Conservation (phyloP, 2,888 invertebrate genomes). For the Choreutis nemorana region DNA sequence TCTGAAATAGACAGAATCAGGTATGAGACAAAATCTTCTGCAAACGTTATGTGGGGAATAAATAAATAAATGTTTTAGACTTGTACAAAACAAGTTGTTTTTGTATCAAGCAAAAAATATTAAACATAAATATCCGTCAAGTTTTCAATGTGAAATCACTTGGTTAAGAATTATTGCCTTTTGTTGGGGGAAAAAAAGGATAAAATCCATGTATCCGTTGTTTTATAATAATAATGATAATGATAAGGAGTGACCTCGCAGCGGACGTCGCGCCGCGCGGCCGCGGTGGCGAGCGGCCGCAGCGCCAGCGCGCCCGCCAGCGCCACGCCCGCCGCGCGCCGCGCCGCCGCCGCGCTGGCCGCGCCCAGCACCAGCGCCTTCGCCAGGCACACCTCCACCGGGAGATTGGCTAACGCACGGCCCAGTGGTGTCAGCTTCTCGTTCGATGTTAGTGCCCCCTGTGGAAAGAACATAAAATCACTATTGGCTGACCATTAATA, state of each 20-base stretch:
- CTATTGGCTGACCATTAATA: too few species aligned
- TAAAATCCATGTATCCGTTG: not conserved
- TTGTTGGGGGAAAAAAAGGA: too few species aligned
- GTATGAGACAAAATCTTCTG: too few species aligned
- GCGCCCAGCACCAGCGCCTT: conserved; percentile 95
- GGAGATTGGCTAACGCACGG: conserved; percentile 84
- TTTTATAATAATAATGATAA: too few species aligned
- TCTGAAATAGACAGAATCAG: conserved; percentile 39
- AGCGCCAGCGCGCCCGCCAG: conserved; percentile 93
- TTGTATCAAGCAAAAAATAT: too few species aligned
- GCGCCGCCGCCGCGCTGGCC: conserved; percentile 85
- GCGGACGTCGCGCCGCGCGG: conserved; percentile 85
- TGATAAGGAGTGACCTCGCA: conserved; percentile 73
- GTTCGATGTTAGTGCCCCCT: conserved; percentile 82
- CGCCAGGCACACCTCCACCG: conserved; percentile 94
- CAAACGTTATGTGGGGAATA: too few species aligned
- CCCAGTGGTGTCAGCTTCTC: conserved; percentile 89
- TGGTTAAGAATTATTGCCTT: too few species aligned
- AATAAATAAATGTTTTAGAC: too few species aligned
- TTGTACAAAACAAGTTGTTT: too few species aligned
- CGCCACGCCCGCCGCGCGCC: conserved; percentile 77
- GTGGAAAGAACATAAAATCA: conserved; percentile 20
- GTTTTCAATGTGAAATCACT: too few species aligned
- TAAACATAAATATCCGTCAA: too few species aligned
- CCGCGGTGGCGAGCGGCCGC: conserved; percentile 90